phyloP scores from a whole-genome alignment of 2,797 vertebrate species.

The Pipistrellus nathusii region DNA sequence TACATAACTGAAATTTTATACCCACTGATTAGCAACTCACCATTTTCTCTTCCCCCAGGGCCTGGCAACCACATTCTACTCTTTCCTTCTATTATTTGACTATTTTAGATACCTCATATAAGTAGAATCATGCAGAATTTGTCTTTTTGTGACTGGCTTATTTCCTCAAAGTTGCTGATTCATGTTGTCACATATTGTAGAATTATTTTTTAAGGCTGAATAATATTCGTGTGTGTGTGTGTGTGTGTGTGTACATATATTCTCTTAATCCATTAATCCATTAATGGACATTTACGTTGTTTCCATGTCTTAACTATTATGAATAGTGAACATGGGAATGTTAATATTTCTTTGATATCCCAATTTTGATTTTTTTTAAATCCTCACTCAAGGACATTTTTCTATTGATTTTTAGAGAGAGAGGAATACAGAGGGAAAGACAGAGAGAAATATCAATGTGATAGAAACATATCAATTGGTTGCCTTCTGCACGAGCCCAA shows the following conservation, averaged over 20 bases:
- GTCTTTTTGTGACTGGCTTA: not conserved
- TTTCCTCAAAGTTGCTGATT: not conserved
- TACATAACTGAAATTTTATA: not conserved
- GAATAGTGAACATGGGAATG: not conserved
- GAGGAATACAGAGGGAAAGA: too few species aligned
- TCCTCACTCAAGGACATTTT: too few species aligned
- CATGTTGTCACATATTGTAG: not conserved
- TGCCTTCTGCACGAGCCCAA: too few species aligned
- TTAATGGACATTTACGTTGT: not conserved
- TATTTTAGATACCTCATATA: not conserved
- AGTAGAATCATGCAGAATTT: not conserved
- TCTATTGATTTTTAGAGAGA: too few species aligned
- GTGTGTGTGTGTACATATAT: too few species aligned
- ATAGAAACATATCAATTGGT: too few species aligned
- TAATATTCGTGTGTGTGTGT: not conserved
- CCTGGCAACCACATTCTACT: not conserved
- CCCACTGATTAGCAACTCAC: not conserved
- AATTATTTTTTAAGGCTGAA: not conserved
- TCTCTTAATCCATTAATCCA: not conserved
- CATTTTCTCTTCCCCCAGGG: not conserved
- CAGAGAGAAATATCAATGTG: too few species aligned
- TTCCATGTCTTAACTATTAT: not conserved
- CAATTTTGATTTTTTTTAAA: not conserved
- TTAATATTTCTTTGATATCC: not conserved
- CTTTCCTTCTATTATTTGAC: not conserved